Base-by-base conservation (phyloP, 2,888 invertebrate genomes). In the Drosophila borealis region DNA sequence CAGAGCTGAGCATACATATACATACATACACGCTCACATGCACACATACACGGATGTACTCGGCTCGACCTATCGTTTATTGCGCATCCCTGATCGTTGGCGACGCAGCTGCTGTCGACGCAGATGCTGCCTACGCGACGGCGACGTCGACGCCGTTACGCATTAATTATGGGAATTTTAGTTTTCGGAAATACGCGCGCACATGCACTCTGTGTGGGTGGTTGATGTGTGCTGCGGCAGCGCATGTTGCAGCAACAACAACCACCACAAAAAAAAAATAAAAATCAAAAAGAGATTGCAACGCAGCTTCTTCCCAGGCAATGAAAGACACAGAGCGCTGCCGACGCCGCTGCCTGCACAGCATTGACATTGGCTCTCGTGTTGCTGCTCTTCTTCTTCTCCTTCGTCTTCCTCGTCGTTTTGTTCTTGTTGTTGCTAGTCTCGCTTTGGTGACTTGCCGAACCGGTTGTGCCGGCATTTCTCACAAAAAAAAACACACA, bases 381-480 rank as follows among this genome's bases (percentile, higher is more conserved):
- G 41, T 56, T 50, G 37, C 54, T 44, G 25, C 54, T 42, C 56
- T 51, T 51, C 49, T 65, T 45, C 45, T 33, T 56, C 9, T 36
- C 51, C 34, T 51, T 60, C 53, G 62, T 19, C 42, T 39, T 50
- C 37, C 34, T 62, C 61, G 46, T 56, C 39, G 37, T 57, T 53
- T 55, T 61, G 50, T 68, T 81, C 48, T 49, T 76, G 56, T 45
- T 55, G 63, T 48, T 59, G 57, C 46, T 51, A 48, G 65, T 70
- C 63, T 85, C 65, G 66, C 61, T 72, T 69, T 84, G 74, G 73
- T 72, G 80, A 86, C 78, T 86, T 85, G 86, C 74, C 55, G 78
- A 85, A 86, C 86, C 89, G 89, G 86, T 86, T 86, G 62, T 89
- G 88, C 89, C 86, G 86, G 88, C 86, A 89, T 86, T 82, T 86